Conservation (phyloP, 2,888 invertebrate species). For the Lithodes maja region DNA sequence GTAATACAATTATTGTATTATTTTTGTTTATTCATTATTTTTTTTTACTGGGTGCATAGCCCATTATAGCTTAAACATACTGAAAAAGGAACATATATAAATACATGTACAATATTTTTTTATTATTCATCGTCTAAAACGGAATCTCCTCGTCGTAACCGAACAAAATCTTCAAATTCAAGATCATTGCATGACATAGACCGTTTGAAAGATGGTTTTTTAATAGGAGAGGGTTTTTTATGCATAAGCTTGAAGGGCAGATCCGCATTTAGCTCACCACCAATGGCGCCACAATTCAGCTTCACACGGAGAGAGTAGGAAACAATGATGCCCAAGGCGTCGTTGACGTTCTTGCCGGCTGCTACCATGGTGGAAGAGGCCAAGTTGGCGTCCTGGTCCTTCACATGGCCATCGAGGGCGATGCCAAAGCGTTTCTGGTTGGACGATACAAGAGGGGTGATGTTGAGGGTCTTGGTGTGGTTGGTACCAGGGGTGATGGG, state of each 20-base stretch:
- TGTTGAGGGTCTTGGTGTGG: constrained; percentile 88
- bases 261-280: constrained; percentile 90
- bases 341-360: constrained; percentile 86
- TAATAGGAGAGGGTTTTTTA: constrained; percentile 81
- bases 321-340: constrained; percentile 93
- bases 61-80: too few species aligned
- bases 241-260: constrained; percentile 93
- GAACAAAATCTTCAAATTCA: constrained; percentile 29
- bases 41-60: too few species aligned
- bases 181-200: constrained; percentile 8
- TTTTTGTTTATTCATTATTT: too few species aligned
- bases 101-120: not conserved
- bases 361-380: constrained; percentile 91
- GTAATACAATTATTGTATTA: too few species aligned
- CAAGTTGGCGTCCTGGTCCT: constrained; percentile 91
- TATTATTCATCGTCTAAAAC: constrained; percentile 7
- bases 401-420: constrained; percentile 90
- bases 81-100: too few species aligned
- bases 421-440: constrained; percentile 93
- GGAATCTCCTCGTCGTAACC: not conserved
- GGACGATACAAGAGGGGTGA: constrained; percentile 89
- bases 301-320: constrained; percentile 93
- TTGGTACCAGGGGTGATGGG: constrained; percentile 93
- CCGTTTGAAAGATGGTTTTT: not conserved
- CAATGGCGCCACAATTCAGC: constrained; percentile 90